Evolutionary conservation across 2,888 invertebrate genomes (phyloP), one percentile per base, ranked within the genome.

Genomic region (Suillia variegata): DNA sequence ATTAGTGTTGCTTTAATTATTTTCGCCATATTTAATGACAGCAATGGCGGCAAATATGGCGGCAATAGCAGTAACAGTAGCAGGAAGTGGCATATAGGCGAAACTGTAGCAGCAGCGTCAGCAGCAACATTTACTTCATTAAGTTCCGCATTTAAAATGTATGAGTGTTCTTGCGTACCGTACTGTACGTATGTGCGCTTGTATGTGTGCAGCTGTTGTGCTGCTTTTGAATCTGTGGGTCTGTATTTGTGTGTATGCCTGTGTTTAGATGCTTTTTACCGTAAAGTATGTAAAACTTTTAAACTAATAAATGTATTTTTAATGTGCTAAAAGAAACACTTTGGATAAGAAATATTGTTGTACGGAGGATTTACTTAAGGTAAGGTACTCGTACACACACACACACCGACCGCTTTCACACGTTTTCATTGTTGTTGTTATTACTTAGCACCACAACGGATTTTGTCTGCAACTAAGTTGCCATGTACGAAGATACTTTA

Each of bases 1-100:
- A 72, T 72, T 76, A 69, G 67, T 64, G 65, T 57, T 65, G 58
- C 74, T 66, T 74, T 68, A 73, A 76, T 73, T 76, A 74, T 67
- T 70, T 70, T 63, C 61, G 68, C 59, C 70, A 64, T 67, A 65
- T 64, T 65, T 67, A 67, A 59, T 51, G 62, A 56, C 53, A 59
- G 49, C 52, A 47, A 18, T 45, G 47, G n/a, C 60, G 42, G 51
- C 54, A 31, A 42, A 17, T 15, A 24, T 15, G 22, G 31, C 18
- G 49, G 57, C 62, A 62, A 64, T 62, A 21, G 49, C n/a, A n/a
- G 56, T 12, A 18, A 59, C 52, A 54, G 58, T 55, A 50, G 58
- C 58, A 42, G 54, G n/a, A 42, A 12, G 58, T 49, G 56, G 63
- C 59, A 62, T 54, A 62, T 62, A 59, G 53, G 56, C 15, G 56